Base-by-base conservation (phyloP, 1,140 invertebrate genomes). In the Euura saliciscinereae region DNA sequence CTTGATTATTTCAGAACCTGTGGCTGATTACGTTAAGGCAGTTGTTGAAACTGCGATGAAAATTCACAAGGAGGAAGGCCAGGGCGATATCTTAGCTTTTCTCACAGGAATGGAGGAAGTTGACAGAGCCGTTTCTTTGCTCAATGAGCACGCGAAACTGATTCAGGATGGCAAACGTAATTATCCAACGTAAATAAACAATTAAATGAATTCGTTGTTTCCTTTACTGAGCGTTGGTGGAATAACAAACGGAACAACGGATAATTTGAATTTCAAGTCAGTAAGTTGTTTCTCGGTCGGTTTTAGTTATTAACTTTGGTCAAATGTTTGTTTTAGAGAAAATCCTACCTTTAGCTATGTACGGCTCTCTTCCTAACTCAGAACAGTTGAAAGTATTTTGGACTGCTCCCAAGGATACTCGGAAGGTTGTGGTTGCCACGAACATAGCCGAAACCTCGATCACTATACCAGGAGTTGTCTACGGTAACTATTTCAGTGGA, bases 381-480 rank as follows among this genome's bases (percentile, higher is more conserved):
- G 95, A 97, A 76, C 94, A 99, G 86, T 82, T 99, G 64, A 95
- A 95, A 83, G 96, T 95, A 2, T 99, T 99, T 86, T 93, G 95
- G 78, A 90, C 89, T 45, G 89, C 94, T 3, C 91, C 94, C 8
- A 90, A 92, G 79, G 92, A 91, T 45, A 90, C 91, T 0, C 89
- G 98, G 45, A 99, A 99, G 89, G 92, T 99, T 44, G 91, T 99
- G 0, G 89, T 99, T 13, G 95, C 98, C 0, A 99, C 98, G 3
- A 99, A 99, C 84, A 97, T 99, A 71, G 98, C 98, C 0, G 98
- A 99, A 88, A 97, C 98, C 0, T 99, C 97, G 4, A 92, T 99
- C 43, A 92, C 90, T 4, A 91, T 92, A 78, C 92, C 93, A 68
- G 97, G 97, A 59, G 95, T 99, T 77, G 92, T 94, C 74, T 98